A percentile compares a stretch with the other conserved stretches of the same genome.
These are phyloP conservation scores for Peromyscus melanophrys DNA, from an alignment of 2,797 vertebrate genomes.

Conservation along the genomic window DNA sequence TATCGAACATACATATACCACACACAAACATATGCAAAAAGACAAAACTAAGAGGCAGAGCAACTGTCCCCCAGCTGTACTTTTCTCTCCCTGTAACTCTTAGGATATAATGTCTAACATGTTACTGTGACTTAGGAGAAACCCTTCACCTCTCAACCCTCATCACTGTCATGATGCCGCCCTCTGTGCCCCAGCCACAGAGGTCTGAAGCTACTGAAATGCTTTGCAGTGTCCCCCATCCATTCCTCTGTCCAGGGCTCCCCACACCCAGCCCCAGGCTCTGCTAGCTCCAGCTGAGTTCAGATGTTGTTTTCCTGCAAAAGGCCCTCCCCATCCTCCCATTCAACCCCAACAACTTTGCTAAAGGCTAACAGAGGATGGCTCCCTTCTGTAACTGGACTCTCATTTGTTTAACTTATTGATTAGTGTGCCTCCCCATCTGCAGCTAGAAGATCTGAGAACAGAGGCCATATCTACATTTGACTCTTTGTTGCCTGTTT, in stretches of 20 bases:
- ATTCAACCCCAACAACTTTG: neutral
- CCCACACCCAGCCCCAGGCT: neutral
- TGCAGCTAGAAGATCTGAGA: constrained; percentile 26
- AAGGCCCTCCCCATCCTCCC: neutral
- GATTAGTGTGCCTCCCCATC: neutral
- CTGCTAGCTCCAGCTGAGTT: neutral
- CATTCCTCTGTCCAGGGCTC: neutral
- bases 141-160: neutral
- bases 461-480: neutral
- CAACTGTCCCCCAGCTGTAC: neutral
- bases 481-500: neutral
- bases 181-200: neutral
- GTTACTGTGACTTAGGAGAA: neutral
- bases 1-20: neutral
- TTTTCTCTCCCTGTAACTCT: neutral
- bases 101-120: neutral
- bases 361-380: neutral
- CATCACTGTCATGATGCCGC: neutral
- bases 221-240: neutral
- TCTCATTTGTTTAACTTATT: neutral
- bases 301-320: neutral
- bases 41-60: neutral
- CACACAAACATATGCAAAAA: neutral
- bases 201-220: neutral
- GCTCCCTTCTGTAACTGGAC: neutral